Evolutionary conservation across 2,888 invertebrate genomes (phyloP).

Genomic region (Sympetrum striolatum): DNA sequence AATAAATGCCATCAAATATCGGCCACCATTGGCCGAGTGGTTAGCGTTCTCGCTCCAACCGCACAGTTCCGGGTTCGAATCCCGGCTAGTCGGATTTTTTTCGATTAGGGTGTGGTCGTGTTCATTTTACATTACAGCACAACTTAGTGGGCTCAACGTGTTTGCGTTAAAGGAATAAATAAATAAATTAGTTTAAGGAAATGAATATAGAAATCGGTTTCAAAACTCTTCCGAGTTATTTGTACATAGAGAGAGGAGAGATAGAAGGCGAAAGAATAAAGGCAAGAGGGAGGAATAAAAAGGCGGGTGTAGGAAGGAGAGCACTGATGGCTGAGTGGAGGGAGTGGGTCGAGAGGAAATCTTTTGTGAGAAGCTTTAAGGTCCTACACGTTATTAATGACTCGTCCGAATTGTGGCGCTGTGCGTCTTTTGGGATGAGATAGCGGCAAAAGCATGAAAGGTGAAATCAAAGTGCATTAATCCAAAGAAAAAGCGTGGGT

Average conservation of each 20-base stretch:
- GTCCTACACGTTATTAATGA: slow-evolving; percentile 41
- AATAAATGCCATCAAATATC: too few species aligned
- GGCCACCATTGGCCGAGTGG: too few species aligned
- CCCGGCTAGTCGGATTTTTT: too few species aligned
- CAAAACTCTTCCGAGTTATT: not conserved
- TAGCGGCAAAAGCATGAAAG: not conserved
- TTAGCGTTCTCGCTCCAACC: too few species aligned
- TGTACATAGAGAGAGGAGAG: not conserved
- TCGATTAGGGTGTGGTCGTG: too few species aligned
- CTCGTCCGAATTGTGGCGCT: slow-evolving; percentile 32
- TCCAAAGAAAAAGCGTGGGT: slow-evolving; percentile 20
- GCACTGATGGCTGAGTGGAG: not conserved
- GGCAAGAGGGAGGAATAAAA: not conserved
- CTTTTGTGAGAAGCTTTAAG: slow-evolving; percentile 39
- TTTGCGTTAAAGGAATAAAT: too few species aligned
- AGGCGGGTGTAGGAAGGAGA: not conserved
- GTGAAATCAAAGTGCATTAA: slow-evolving; percentile 41
- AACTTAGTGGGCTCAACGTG: too few species aligned
- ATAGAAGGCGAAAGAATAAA: not conserved
- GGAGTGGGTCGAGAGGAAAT: not conserved
- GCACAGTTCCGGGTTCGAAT: too few species aligned
- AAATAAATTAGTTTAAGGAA: too few species aligned
- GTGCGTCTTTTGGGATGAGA: slow-evolving; percentile 17
- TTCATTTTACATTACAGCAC: too few species aligned
- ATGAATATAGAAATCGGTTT: not conserved